These are phyloP conservation scores for Scaptomyza caliginosa DNA, from an alignment of 2,888 invertebrate species.

Conservation along the genomic window DNA sequence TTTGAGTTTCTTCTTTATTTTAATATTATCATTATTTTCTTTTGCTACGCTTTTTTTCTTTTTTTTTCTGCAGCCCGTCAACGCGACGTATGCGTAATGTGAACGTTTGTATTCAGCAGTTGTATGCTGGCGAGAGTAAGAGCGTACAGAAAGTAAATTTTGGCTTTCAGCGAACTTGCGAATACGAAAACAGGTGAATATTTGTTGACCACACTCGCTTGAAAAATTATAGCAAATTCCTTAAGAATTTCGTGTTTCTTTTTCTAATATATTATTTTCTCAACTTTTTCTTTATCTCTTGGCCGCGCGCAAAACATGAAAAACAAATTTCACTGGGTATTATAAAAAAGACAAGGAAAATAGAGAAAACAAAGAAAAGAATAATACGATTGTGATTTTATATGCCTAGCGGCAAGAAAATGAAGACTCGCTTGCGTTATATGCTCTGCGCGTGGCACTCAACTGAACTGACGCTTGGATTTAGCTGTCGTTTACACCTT, in stretches of 20 bases:
- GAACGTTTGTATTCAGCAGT: conserved; percentile 48
- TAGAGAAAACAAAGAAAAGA: conserved; percentile 9
- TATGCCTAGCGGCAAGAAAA: conserved; percentile 34
- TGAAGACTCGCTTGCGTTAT: conserved; percentile 32
- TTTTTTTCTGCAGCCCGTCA: conserved; percentile 47
- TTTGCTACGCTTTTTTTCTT: conserved; percentile 8
- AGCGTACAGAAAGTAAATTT: conserved; percentile 9
- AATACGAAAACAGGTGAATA: conserved; percentile 67
- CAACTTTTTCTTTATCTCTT: no score
- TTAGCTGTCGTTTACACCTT: conserved; percentile 43
- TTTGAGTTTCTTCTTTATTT: conserved; percentile 53
- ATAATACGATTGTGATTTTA: conserved; percentile 48
- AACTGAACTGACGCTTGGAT: conserved; percentile 42
- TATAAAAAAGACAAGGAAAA: conserved; percentile 12
- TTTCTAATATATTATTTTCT: background rate
- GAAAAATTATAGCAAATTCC: conserved; percentile 49
- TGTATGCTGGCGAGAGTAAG: conserved; percentile 2
- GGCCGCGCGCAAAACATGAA: conserved; percentile 53
- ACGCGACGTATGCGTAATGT: conserved; percentile 74
- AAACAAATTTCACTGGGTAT: conserved; percentile 51
- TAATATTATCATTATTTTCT: conserved; percentile 29
- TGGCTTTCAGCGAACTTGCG: conserved; percentile 60
- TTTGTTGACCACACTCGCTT: conserved; percentile 51
- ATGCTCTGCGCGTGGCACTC: conserved; percentile 48
- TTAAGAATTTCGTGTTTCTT: conserved; percentile 14